Conservation (phyloP, 2,888 invertebrate genomes). For the Amphimallon solstitiale region DNA sequence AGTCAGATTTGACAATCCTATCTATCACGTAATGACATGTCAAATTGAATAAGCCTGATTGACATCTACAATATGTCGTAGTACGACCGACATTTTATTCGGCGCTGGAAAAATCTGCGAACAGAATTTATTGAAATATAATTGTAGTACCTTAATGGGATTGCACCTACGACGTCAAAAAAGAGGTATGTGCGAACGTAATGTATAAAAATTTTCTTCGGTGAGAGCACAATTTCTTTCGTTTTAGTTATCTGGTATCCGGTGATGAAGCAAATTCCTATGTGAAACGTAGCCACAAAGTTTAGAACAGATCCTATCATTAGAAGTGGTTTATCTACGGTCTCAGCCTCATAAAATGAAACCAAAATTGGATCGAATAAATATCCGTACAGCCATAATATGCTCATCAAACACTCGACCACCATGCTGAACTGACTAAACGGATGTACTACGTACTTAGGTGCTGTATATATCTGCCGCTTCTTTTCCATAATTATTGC, state of each 20-base stretch:
- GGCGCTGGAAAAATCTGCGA: too few species aligned
- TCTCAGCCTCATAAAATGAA: slow-evolving; percentile 2
- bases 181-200: slow-evolving; percentile 45
- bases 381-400: slow-evolving; percentile 42
- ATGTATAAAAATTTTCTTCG: slow-evolving; percentile 36
- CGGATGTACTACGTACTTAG: slow-evolving; percentile 60
- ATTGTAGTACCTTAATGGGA: slow-evolving; percentile 22
- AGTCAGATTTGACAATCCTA: too few species aligned
- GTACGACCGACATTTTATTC: too few species aligned
- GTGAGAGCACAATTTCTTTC: slow-evolving; percentile 45
- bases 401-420: slow-evolving; percentile 40
- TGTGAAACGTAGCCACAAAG: slow-evolving; percentile 34
- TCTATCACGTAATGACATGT: too few species aligned
- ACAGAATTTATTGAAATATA: too few species aligned
- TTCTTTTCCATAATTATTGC: slow-evolving; percentile 57
- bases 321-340: neutral
- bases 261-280: slow-evolving; percentile 56
- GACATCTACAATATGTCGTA: too few species aligned
- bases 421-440: slow-evolving; percentile 49
- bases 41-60: too few species aligned
- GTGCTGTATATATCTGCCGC: slow-evolving; percentile 53
- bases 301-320: slow-evolving; percentile 49
- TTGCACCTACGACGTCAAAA: slow-evolving; percentile 42
- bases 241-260: slow-evolving; percentile 50
- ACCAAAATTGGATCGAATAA: slow-evolving; percentile 41